Evolutionary conservation across 2,797 vertebrate species (phyloP), one percentile per base, ranked within the genome.

Genomic region (Mormyrus proboscirostris): DNA sequence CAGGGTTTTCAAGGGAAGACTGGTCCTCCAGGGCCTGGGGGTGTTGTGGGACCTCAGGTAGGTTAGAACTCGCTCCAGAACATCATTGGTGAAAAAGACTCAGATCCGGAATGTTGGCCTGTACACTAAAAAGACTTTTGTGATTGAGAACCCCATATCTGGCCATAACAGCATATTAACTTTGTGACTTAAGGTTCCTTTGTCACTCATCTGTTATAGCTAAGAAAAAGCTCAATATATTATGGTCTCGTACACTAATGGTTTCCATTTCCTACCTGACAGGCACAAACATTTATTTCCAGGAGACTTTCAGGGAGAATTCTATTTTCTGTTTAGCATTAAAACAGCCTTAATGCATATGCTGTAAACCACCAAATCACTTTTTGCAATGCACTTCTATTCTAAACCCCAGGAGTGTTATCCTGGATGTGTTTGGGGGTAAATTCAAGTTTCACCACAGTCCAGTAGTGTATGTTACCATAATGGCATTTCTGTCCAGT

Each of bases 1-100:
- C 92, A 99, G 98, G 99, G 99, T 90, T 99, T 99, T 95, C 98
- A 99, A 98, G 99, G 99, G 89, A 99, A 99, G 93, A 99, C 98
- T 0, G 99, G 99, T 90, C 98, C 99, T 83, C 98, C 98, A 12
- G 99, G 99, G 44, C 99, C 99, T 88, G 99, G 98, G 57, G 99
- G 99, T 4, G 99, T 99, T 57, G 98, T 99, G 90, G 99, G 99
- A 91, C 99, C 99, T 88, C 98, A 99, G 97, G 99, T 99, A 95
- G 0, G 89, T 49, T 29, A 62, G 33, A 19, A 49, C 47, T 51
- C 5, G 2, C 38, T 79, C 73, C 16, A 79, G 12, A 79, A 44
- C 33, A 41, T 41, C 69, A 14, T 50, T 84, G 82, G 8, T 22
- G 82, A 50, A n/a, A 0, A 50, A 25, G 47, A 49, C 47, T 84